phyloP scores from a whole-genome alignment of 1,140 invertebrate genomes.

The Patella vulgata region DNA sequence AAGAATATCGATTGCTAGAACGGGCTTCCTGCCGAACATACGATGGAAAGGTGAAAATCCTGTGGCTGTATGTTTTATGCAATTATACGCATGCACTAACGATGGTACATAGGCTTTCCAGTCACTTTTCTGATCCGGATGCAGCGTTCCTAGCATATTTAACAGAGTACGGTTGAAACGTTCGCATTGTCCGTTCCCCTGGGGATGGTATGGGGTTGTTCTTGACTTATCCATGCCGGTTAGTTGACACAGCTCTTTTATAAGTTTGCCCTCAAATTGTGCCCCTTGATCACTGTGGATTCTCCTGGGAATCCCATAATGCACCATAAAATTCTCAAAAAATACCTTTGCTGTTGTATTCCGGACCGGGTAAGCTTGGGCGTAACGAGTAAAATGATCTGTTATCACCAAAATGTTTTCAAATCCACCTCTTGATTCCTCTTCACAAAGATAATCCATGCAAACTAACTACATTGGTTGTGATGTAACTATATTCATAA shows the following conservation, averaged over 20 bases:
- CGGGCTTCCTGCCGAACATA: constrained; percentile 28
- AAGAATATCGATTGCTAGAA: constrained; percentile 18
- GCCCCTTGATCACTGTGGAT: too few species aligned
- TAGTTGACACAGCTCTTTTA: too few species aligned
- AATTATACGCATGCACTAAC: constrained; percentile 32
- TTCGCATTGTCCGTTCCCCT: too few species aligned
- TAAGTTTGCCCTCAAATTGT: constrained; percentile 23
- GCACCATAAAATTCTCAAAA: too few species aligned
- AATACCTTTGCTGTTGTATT: too few species aligned
- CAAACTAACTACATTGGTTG: constrained; percentile 26
- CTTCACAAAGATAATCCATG: constrained; percentile 26
- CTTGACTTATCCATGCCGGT: too few species aligned
- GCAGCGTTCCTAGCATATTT: constrained; percentile 10
- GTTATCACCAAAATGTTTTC: constrained; percentile 31
- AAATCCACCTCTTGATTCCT: too few species aligned
- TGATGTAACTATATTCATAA: constrained; percentile 9
- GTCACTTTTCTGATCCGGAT: constrained; percentile 13
- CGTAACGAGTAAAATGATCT: constrained; percentile 27
- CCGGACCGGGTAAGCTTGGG: constrained; percentile 12
- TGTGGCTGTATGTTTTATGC: constrained; percentile 13
- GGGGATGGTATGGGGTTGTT: too few species aligned
- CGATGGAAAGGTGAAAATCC: constrained; percentile 15
- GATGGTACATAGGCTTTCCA: constrained; percentile 16
- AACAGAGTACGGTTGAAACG: constrained; percentile 11
- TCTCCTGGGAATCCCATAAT: too few species aligned